Evolutionary conservation across 2,888 invertebrate species (phyloP).

Genomic region (Drosophila phalerata): DNA sequence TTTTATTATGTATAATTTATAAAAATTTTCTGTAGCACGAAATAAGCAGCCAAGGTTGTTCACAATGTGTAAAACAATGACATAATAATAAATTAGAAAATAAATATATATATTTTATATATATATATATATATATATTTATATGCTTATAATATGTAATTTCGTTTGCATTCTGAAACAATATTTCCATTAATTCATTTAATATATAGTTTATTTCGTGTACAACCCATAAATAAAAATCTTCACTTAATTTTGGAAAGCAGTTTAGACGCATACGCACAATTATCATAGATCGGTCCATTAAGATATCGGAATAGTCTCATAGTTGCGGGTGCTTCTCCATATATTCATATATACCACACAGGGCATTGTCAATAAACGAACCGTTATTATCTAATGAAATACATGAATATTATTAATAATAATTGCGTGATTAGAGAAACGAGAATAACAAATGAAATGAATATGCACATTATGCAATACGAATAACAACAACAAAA

Average conservation of each 20-base stretch:
- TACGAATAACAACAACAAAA: slow-evolving; percentile 37
- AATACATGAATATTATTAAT: slow-evolving; percentile 32
- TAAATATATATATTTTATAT: slow-evolving; percentile 51
- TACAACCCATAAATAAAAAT: not conserved
- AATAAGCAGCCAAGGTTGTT: slow-evolving; percentile 64
- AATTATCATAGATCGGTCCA: slow-evolving; percentile 39
- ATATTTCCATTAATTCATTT: slow-evolving; percentile 17
- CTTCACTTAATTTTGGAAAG: slow-evolving; percentile 12
- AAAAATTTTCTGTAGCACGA: slow-evolving; percentile 46
- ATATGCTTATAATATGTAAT: too few relatives aligned
- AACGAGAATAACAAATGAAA: slow-evolving; percentile 22
- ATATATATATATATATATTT: slow-evolving; percentile 14
- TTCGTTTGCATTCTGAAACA: slow-evolving; percentile 17
- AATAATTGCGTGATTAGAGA: slow-evolving; percentile 37
- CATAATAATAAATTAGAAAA: slow-evolving; percentile 55
- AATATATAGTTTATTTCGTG: slow-evolving; percentile 8
- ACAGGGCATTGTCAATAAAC: slow-evolving; percentile 63
- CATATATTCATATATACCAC: slow-evolving; percentile 21
- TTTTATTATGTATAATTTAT: slow-evolving; percentile 41
- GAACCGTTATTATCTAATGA: slow-evolving; percentile 50
- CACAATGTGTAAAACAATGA: slow-evolving; percentile 64
- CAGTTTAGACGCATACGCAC: slow-evolving; percentile 46
- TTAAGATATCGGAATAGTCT: slow-evolving; percentile 33
- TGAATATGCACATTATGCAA: slow-evolving; percentile 46
- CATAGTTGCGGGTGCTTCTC: slow-evolving; percentile 59